Conservation (phyloP, 2,113 vertebrate genomes). For the Mus spicilegus region DNA sequence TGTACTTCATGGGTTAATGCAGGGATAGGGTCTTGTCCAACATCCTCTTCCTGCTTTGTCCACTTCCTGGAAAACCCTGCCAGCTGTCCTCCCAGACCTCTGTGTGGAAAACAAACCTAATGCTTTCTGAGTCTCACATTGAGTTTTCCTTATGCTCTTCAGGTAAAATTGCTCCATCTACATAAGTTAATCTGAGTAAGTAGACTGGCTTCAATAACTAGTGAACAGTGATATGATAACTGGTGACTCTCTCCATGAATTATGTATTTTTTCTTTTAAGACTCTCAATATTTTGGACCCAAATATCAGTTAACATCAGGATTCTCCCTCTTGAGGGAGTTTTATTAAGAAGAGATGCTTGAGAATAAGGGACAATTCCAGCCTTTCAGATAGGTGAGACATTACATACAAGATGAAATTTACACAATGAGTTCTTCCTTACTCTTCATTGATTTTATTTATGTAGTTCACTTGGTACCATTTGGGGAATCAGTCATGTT, state of each 20-base stretch:
- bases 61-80: not conserved
- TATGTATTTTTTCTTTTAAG: not conserved
- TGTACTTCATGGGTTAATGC: not conserved
- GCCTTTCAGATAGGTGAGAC: not conserved
- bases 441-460: not conserved
- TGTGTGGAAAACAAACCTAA: not conserved
- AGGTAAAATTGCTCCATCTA: not conserved
- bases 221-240: not conserved
- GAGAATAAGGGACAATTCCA: not conserved
- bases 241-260: not conserved
- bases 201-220: not conserved
- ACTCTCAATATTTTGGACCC: not conserved
- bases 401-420: not conserved
- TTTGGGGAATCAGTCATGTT: not conserved
- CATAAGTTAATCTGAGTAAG: not conserved
- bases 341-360: not conserved
- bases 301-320: not conserved
- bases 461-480: not conserved
- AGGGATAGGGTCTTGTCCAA: not conserved
- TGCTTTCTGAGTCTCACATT: not conserved
- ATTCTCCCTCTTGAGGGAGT: not conserved
- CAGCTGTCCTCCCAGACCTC: not conserved
- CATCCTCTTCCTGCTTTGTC: not conserved
- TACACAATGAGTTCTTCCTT: not conserved
- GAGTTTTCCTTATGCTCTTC: not conserved